Percentiles rank a stretch among this genome's conserved stretches.
These are phyloP conservation scores for Lysandra coridon DNA, from an alignment of 2,888 invertebrate species.

Conservation along the genomic window DNA sequence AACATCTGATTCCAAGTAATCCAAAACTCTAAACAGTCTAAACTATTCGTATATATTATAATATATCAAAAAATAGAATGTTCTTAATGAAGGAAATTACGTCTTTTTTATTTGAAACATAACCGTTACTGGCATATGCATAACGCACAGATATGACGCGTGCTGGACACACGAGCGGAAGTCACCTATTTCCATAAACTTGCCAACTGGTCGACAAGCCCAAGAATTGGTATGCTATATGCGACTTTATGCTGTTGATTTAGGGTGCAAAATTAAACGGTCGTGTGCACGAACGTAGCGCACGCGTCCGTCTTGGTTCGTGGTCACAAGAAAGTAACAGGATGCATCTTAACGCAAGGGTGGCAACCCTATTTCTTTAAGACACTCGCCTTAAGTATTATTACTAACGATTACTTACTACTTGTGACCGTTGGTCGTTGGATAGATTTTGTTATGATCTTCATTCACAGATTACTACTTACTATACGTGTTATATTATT, in stretches of 20 bases:
- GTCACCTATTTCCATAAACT: constrained; percentile 63
- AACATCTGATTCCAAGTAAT: not conserved
- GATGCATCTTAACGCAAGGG: constrained; percentile 64
- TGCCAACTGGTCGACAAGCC: constrained; percentile 36
- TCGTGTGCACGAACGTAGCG: constrained; percentile 40
- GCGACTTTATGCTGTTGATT: constrained; percentile 38
- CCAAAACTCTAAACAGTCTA: not conserved
- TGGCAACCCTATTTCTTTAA: constrained; percentile 58
- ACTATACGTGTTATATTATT: too few relatives aligned
- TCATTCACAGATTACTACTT: not conserved
- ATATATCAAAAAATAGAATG: too few relatives aligned
- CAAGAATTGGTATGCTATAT: constrained; percentile 22
- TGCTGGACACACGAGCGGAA: constrained; percentile 73
- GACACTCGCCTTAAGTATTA: constrained; percentile 41
- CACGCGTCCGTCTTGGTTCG: constrained; percentile 60
- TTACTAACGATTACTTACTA: not conserved
- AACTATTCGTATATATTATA: not conserved
- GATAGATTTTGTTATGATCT: not conserved
- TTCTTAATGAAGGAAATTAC: too few relatives aligned
- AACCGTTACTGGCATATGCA: constrained; percentile 50
- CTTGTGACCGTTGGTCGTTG: not conserved
- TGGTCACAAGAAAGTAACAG: constrained; percentile 60
- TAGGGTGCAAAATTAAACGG: constrained; percentile 37
- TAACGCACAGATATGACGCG: constrained; percentile 59
- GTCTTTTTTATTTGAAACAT: constrained; percentile 40